Evolutionary conservation across 2,113 vertebrate genomes (phyloP).

Genomic region (Pangasianodon hypophthalmus): DNA sequence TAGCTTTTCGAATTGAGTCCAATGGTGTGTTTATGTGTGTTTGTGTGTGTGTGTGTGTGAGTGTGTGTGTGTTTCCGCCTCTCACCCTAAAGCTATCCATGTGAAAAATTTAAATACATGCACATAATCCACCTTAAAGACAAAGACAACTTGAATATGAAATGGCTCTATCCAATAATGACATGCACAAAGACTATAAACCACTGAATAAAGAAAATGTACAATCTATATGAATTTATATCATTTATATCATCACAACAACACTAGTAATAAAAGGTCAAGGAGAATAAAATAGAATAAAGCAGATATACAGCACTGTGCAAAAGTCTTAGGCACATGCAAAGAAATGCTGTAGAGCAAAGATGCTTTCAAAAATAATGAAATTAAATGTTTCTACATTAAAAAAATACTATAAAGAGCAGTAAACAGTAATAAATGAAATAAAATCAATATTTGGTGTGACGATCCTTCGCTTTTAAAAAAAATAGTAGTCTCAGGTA

Average conservation of each 20-base stretch:
- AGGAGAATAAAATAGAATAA: not conserved
- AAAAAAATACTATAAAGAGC: no score
- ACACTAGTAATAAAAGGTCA: not conserved
- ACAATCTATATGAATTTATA: not conserved
- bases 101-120: conserved; percentile 20
- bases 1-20: conserved; percentile 25
- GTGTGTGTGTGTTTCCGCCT: conserved; percentile 7
- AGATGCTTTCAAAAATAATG: no score
- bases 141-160: conserved; percentile 25
- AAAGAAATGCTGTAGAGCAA: no score
- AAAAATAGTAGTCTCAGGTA: no score
- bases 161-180: not conserved
- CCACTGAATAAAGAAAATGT: not conserved
- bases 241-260: not conserved
- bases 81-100: conserved; percentile 28
- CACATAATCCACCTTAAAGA: conserved; percentile 31
- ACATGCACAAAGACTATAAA: not conserved
- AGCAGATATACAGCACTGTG: no score
- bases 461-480: no score
- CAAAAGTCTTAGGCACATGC: no score
- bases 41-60: conserved; percentile 6
- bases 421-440: no score
- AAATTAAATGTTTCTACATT: no score
- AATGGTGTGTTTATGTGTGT: not conserved
- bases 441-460: no score